Conservation (phyloP, 2,888 invertebrate species). For the Spilarctia lutea region DNA sequence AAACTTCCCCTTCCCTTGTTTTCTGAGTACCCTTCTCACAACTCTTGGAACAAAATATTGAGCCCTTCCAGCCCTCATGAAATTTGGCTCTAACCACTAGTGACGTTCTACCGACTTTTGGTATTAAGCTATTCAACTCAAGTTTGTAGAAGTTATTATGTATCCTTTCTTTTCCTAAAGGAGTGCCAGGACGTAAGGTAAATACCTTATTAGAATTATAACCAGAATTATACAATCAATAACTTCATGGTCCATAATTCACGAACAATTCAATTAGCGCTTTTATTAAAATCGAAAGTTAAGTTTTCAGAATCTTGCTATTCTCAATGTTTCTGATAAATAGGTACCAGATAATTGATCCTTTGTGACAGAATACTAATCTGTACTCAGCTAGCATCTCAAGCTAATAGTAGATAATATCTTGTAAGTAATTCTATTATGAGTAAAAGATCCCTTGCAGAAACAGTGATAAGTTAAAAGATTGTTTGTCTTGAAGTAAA, state of each 20-base stretch:
- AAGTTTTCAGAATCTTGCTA: background rate
- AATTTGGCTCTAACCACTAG: background rate
- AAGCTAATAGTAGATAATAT: background rate
- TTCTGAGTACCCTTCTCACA: too few species aligned
- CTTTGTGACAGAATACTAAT: background rate
- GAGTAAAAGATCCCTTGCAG: background rate
- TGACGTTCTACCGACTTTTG: background rate
- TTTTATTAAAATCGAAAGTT: background rate
- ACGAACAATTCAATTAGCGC: background rate
- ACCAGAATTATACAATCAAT: background rate
- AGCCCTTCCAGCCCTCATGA: too few species aligned
- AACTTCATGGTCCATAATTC: background rate
- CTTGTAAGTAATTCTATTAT: conserved; percentile 15
- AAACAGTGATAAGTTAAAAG: conserved; percentile 4
- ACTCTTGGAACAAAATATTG: too few species aligned
- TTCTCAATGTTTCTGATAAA: background rate
- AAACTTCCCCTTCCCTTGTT: background rate
- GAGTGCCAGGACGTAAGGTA: background rate
- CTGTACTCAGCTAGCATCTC: background rate
- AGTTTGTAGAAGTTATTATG: background rate
- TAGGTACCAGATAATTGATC: background rate
- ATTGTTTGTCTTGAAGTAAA: conserved; percentile 3
- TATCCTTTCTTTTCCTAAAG: background rate
- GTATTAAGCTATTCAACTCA: background rate
- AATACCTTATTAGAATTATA: background rate